A percentile compares a stretch with the other conserved stretches of the same genome.
Conservation (phyloP, 2,113 vertebrate genomes). For the Amphilophus citrinellus region DNA sequence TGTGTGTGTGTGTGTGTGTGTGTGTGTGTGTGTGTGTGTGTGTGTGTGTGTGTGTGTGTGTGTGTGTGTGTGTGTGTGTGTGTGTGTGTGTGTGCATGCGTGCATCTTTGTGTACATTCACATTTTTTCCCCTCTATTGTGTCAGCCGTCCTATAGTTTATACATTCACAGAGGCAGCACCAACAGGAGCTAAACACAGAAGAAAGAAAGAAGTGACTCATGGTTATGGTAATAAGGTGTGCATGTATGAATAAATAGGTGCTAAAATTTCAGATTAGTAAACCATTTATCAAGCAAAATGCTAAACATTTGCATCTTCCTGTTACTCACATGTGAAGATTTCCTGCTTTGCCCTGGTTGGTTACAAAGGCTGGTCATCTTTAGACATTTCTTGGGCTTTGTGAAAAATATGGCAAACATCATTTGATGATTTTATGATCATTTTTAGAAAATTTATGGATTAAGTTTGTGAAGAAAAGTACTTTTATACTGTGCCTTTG, state of each 20-base stretch:
- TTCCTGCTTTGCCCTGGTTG: neutral
- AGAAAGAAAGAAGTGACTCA: neutral
- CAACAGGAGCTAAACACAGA: slow-evolving; percentile 48
- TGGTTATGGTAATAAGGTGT: slow-evolving; percentile 32
- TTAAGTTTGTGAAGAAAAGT: neutral
- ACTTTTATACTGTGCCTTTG: neutral
- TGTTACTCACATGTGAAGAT: neutral
- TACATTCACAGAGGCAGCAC: slow-evolving; percentile 44
- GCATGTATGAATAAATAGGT: slow-evolving; percentile 9
- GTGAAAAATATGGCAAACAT: neutral
- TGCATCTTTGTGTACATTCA: slow-evolving; percentile 32
- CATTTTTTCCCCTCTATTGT: slow-evolving; percentile 39
- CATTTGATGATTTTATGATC: neutral
- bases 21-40: too few relatives aligned
- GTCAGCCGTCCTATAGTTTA: slow-evolving; percentile 13
- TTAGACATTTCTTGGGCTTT: neutral
- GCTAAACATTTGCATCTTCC: neutral
- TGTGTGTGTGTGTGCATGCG: neutral
- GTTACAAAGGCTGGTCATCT: neutral
- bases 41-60: too few relatives aligned
- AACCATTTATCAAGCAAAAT: slow-evolving; percentile 7
- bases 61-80: too few relatives aligned
- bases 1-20: too few relatives aligned
- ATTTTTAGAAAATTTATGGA: neutral
- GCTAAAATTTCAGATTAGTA: neutral